phyloP scores from a whole-genome alignment of 2,113 vertebrate species.

The Actenoides hombroni region DNA sequence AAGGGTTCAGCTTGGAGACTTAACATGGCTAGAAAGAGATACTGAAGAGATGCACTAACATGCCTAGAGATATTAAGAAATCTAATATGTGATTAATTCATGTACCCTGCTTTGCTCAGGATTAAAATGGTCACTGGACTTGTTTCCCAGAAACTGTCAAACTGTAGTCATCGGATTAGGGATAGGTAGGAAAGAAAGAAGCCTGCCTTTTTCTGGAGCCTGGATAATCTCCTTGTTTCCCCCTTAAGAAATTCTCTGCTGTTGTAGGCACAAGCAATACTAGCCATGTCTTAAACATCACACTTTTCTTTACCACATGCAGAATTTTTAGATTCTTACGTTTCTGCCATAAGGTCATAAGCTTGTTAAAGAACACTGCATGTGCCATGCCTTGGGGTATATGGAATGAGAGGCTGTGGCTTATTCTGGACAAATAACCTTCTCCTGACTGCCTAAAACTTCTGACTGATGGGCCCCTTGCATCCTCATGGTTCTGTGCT shows the following conservation, averaged over 20 bases:
- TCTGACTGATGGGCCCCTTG: neutral
- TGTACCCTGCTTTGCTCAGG: neutral
- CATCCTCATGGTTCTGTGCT: neutral
- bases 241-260: neutral
- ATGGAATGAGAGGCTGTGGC: neutral
- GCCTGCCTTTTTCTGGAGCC: neutral
- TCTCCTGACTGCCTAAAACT: neutral
- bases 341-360: neutral
- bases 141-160: neutral
- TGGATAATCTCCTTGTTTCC: neutral
- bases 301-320: neutral
- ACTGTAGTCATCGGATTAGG: neutral
- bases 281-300: neutral
- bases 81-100: neutral
- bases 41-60: conserved; percentile 12
- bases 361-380: neutral
- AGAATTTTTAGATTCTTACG: neutral
- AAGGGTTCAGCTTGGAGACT: neutral
- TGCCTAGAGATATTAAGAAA: neutral
- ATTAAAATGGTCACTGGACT: neutral
- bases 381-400: too few species aligned
- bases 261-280: neutral
- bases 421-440: neutral
- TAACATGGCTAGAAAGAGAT: neutral
- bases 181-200: neutral